Base-by-base conservation (phyloP, 1,140 invertebrate genomes). In the Bombus turneri region DNA sequence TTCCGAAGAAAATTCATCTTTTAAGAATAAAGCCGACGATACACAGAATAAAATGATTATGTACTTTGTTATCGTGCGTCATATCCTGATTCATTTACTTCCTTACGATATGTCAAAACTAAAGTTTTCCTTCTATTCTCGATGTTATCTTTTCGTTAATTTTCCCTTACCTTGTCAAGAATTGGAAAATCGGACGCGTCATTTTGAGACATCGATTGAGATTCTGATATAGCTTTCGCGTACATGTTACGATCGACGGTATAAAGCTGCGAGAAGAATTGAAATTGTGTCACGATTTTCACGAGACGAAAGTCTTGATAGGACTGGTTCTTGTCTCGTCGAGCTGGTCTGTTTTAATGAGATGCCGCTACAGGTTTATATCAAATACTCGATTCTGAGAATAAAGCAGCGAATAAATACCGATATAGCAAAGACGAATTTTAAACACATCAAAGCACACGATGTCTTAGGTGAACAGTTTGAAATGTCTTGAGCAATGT, bases 91-190 rank as follows among this genome's bases (percentile, higher is more conserved):
- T 62, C 28, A 0, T 62, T 59, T 28, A 47, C 15, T 47, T 53
- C 18, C 18, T 69, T 4, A 3, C 62, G n/a, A 15, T 2, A 8
- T 1, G 28, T 9, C n/a, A 2, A 13, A n/a, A 9, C 31, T 9
- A 5, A 13, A 18, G 5, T 22, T 9, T 68, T 68, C 39, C 4
- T 4, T n/a, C 39, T 10, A 22, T 62, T 6, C 8, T 4, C n/a
- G 0, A 10, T 47, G n/a, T 37, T 79, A 28, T 15, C 2, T n/a
- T 39, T 18, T 0, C 1, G 8, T 31, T 2, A 73, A 59, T 2
- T 71, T 34, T 53, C 9, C 1, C 62, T 79, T 80, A 90, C 89
- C 88, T 71, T 89, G 43, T 90, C 88, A 10, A 59, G n/a, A 5
- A 37, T 39, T 2, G 66, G 73, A 3, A 28, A 73, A 3, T 62